Base-by-base conservation (phyloP, 2,888 invertebrate species). In the Sphaerophoria rueppellii region DNA sequence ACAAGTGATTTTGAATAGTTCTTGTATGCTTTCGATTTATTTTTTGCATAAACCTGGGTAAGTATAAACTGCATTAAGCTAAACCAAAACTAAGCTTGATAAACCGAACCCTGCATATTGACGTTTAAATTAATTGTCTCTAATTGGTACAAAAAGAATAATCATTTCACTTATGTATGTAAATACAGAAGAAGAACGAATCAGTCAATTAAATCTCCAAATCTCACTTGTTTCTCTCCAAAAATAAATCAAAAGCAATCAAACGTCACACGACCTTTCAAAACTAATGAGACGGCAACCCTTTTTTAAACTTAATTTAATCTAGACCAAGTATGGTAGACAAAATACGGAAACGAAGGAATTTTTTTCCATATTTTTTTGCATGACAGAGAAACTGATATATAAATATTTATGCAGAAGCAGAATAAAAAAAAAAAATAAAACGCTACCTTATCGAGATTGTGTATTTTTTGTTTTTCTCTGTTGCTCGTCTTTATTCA, bases 381-480 rank as follows among this genome's bases (percentile, higher is more conserved):
- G 63, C 55, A 52, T 65, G 35, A 52, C 32, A n/a, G 34, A 34
- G 40, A 16, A 52, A 16, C 24, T 14, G 6, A 24, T 37, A 52
- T 52, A 74, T 70, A 73, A 77, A 77, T 77, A 77, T 77, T 67
- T 82, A 71, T 82, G 86, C 78, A 86, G 82, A 85, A n/a, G n/a
- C n/a, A n/a, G n/a, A n/a, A n/a, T n/a, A n/a, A n/a, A n/a, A n/a
- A n/a, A n/a, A 43, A 43, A 40, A 43, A 43, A 24, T 2, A 24
- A 43, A 85, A 77, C 35, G 16, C 65, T 50, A 50, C 37, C 16
- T 37, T 63, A 63, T 63, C 4, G 46, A 32, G 46, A 46, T 43
- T 46, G 48, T 63, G 48, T 48, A n/a, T 65, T 65, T 50, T 50
- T 50, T 50, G 65, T 37, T 34, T 24, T 24, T 79, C 52, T 71